phyloP scores from a whole-genome alignment of 2,888 invertebrate species.

The Branchipolynoe longqiensis region DNA sequence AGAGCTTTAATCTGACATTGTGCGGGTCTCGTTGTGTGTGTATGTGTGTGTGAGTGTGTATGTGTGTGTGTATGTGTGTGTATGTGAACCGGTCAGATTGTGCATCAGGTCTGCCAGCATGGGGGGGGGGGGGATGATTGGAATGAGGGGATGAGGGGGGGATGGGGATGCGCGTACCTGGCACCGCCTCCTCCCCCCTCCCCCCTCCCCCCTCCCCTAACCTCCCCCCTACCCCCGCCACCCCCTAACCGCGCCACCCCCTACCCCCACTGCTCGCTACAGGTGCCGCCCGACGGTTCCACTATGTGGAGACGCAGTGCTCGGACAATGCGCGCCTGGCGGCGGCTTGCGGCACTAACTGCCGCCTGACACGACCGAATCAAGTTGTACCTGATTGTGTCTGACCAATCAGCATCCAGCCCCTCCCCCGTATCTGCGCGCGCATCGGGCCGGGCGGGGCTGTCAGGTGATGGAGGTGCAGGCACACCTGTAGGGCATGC shows the following conservation, averaged over 20 bases:
- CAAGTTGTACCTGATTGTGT: conserved; percentile 44
- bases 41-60: neutral
- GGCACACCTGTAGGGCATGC: neutral
- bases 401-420: conserved; percentile 11
- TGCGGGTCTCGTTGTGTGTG: no score
- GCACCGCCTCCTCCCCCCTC: neutral
- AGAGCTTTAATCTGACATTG: no score
- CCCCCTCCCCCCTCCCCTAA: neutral
- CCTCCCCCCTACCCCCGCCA: neutral
- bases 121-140: neutral
- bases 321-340: neutral
- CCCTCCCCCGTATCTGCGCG: conserved; percentile 9
- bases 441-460: neutral
- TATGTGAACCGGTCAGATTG: neutral
- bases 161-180: conserved; percentile 22
- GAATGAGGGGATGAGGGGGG: no score
- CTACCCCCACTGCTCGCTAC: no score
- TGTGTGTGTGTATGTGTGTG: no score
- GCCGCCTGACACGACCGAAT: conserved; percentile 41
- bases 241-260: no score
- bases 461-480: conserved; percentile 28
- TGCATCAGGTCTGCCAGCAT: neutral
- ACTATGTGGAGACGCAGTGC: neutral
- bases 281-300: conserved; percentile 12
- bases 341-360: conserved; percentile 16